phyloP scores from a whole-genome alignment of 2,797 vertebrate species.

The Tokudaia tokunoshimensis region DNA sequence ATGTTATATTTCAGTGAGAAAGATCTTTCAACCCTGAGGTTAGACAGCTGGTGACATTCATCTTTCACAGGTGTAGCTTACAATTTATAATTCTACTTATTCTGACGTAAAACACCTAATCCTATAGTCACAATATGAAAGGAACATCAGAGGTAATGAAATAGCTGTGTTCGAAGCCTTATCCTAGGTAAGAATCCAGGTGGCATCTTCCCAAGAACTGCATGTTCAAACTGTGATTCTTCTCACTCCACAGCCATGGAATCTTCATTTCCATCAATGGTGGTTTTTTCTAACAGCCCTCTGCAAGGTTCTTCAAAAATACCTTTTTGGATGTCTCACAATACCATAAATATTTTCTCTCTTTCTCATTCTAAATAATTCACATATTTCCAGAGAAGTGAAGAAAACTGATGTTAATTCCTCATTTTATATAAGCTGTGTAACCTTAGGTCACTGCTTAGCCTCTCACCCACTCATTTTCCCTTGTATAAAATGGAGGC shows the following conservation, averaged over 20 bases:
- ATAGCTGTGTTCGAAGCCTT: neutral
- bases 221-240: neutral
- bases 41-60: neutral
- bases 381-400: neutral
- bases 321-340: neutral
- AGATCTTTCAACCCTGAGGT: neutral
- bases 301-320: neutral
- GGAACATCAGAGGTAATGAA: neutral
- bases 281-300: neutral
- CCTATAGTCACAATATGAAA: neutral
- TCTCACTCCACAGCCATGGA: neutral
- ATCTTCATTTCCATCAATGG: conserved; percentile 34
- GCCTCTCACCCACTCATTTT: neutral
- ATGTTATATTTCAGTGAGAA: neutral
- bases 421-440: neutral
- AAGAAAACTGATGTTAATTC: neutral
- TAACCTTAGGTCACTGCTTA: neutral
- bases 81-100: neutral
- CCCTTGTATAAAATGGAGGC: neutral
- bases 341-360: neutral
- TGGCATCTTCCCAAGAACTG: neutral
- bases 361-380: neutral
- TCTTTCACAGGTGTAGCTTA: neutral
- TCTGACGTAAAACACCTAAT: neutral
- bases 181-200: neutral